These are phyloP conservation scores for Exocentrus adspersus DNA, from an alignment of 2,888 invertebrate species.

Conservation along the genomic window DNA sequence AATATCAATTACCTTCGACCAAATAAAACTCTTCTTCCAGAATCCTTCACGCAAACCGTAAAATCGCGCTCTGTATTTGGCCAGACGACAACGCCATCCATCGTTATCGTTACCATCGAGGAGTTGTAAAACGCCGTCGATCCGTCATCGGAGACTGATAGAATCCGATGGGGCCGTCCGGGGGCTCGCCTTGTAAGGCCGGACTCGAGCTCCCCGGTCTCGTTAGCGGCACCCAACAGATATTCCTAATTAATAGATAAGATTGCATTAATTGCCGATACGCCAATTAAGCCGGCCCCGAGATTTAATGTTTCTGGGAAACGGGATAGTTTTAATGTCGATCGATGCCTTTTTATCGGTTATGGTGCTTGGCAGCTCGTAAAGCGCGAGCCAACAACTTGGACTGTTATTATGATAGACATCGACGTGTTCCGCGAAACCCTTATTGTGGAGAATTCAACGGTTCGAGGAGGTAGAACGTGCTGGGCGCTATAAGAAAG, in stretches of 20 bases:
- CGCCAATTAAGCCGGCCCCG: slow-evolving; percentile 31
- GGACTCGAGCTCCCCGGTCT: slow-evolving; percentile 11
- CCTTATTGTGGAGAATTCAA: too few species aligned
- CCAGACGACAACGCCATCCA: slow-evolving; percentile 43
- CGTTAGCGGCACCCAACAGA: slow-evolving; percentile 17
- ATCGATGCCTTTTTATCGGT: slow-evolving; percentile 36
- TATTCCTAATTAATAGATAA: slow-evolving; percentile 40
- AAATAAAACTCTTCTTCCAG: too few species aligned
- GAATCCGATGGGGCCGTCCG: slow-evolving; percentile 35
- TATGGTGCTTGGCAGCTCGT: slow-evolving; percentile 27
- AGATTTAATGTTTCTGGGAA: slow-evolving; percentile 44
- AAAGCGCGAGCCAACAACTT: slow-evolving; percentile 13
- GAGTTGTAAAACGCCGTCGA: slow-evolving; percentile 22
- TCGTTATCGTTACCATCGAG: slow-evolving; percentile 35
- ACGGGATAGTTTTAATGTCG: slow-evolving; percentile 34
- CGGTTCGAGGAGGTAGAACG: too few species aligned
- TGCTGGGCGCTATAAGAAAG: too few species aligned
- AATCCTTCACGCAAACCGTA: not conserved
- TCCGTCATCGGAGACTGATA: slow-evolving; percentile 36
- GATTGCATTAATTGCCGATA: slow-evolving; percentile 44
- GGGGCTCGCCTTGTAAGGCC: slow-evolving; percentile 21
- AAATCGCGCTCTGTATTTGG: slow-evolving; percentile 51
- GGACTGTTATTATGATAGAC: slow-evolving; percentile 21
- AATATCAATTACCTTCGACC: too few species aligned
- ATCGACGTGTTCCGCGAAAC: not conserved